A percentile compares a stretch with the other conserved stretches of the same genome.
These are phyloP conservation scores for Rhabdophis nuchalis DNA, from an alignment of 2,797 vertebrate species.

Conservation along the genomic window DNA sequence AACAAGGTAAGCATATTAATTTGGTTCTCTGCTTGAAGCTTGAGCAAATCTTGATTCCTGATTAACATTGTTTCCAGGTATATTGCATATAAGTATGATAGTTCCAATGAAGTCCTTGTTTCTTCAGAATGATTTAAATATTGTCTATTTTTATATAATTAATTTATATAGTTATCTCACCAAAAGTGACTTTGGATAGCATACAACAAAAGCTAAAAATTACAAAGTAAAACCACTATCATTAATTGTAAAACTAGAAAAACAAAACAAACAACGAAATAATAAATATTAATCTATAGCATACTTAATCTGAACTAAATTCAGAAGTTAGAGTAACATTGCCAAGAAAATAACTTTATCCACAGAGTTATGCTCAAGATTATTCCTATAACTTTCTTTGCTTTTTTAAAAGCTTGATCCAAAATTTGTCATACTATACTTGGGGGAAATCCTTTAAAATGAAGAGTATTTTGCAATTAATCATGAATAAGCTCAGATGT, in stretches of 20 bases:
- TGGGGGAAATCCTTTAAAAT: background rate
- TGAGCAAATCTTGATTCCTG: background rate
- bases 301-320: background rate
- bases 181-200: no score
- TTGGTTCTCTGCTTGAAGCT: background rate
- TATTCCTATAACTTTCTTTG: background rate
- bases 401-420: background rate
- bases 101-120: background rate
- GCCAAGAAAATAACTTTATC: background rate
- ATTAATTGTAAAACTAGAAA: background rate
- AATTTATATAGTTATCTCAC: background rate
- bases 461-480: background rate
- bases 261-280: background rate
- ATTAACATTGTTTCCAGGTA: background rate
- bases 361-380: background rate
- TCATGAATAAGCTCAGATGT: no score
- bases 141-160: background rate
- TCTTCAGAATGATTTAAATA: background rate
- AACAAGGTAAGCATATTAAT: conserved; percentile 77
- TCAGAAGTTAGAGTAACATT: background rate
- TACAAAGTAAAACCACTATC: background rate
- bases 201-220: background rate
- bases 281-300: background rate
- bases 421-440: background rate
- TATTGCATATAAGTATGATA: background rate